Conservation (phyloP, 2,888 invertebrate genomes). For the Gymnocheta viridis region DNA sequence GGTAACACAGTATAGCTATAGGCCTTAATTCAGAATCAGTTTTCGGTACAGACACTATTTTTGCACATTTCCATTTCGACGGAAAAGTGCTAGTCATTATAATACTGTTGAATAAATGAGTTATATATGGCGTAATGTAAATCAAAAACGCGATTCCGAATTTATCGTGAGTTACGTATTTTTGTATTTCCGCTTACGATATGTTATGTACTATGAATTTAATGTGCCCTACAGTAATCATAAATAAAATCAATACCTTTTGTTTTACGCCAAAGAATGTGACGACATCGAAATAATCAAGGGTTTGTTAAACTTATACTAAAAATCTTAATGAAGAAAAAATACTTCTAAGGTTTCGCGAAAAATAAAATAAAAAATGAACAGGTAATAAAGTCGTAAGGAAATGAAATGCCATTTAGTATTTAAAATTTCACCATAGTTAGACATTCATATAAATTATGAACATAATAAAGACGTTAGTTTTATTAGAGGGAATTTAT, state of each 20-base stretch:
- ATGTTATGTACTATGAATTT: not conserved
- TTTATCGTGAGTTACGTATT: too few species aligned
- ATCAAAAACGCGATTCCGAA: too few species aligned
- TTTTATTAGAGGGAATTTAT: constrained; percentile 63
- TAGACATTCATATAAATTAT: constrained; percentile 61
- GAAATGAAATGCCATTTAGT: constrained; percentile 42
- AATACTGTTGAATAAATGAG: too few species aligned
- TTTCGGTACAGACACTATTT: too few species aligned
- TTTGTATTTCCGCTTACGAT: too few species aligned
- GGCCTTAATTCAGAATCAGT: too few species aligned
- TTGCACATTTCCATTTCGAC: too few species aligned
- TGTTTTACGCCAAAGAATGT: constrained; percentile 31
- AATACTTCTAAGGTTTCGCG: constrained; percentile 53
- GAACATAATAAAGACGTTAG: constrained; percentile 68
- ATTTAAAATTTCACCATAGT: constrained; percentile 31
- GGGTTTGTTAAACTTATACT: constrained; percentile 49
- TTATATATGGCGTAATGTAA: too few species aligned
- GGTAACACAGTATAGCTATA: too few species aligned
- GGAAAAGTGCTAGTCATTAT: too few species aligned
- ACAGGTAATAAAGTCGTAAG: constrained; percentile 36
- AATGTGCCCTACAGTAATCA: constrained; percentile 11
- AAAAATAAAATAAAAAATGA: not conserved
- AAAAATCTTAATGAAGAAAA: constrained; percentile 9
- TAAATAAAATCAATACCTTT: constrained; percentile 52
- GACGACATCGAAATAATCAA: constrained; percentile 42